Percentiles rank a stretch among this genome's conserved stretches.
phyloP scores from a whole-genome alignment of 2,888 invertebrate species.

The Microctonus hyperodae region DNA sequence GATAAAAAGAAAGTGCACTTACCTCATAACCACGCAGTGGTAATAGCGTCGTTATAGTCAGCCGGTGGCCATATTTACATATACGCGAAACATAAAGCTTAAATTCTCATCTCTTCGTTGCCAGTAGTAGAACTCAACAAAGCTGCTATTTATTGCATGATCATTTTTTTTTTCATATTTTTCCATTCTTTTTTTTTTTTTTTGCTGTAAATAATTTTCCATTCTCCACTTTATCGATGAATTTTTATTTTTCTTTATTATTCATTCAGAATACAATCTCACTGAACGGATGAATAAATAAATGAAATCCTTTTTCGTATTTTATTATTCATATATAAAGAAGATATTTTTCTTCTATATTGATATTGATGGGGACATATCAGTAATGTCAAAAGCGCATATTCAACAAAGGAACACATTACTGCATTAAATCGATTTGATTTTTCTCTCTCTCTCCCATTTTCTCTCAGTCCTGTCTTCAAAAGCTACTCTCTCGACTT shows the following conservation, averaged over 20 bases:
- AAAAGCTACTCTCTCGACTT: background rate
- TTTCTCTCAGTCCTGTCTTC: background rate
- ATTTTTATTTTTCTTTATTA: background rate
- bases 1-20: constrained; percentile 5
- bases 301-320: too few relatives aligned
- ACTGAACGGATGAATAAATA: too few relatives aligned
- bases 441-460: background rate
- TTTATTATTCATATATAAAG: too few relatives aligned
- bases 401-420: constrained; percentile 2
- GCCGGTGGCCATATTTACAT: constrained; percentile 26
- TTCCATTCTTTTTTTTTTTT: too few relatives aligned
- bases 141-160: background rate
- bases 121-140: background rate
- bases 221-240: background rate
- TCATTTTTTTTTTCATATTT: background rate
- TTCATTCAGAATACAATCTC: too few relatives aligned
- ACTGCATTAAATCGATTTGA: constrained; percentile 8
- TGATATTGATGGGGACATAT: background rate
- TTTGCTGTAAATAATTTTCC: background rate
- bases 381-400: background rate
- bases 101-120: background rate
- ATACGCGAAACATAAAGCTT: constrained; percentile 18
- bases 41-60: constrained; percentile 33
- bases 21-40: constrained; percentile 24
- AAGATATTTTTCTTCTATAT: too few relatives aligned